These are phyloP conservation scores for Neopipo cinnamomea DNA, from an alignment of 2,113 vertebrate genomes.

Conservation along the genomic window DNA sequence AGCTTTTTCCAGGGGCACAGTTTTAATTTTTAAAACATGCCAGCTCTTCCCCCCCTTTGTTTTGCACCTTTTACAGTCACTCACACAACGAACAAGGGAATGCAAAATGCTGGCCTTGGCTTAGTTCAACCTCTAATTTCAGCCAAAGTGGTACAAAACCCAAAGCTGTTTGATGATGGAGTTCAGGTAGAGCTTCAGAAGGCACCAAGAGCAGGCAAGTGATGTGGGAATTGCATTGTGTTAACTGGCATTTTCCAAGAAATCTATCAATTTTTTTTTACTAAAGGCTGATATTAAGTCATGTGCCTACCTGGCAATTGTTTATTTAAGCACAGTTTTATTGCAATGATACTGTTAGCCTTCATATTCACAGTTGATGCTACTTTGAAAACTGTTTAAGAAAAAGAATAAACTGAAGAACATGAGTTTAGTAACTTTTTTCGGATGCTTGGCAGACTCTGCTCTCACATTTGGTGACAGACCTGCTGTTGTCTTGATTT, in stretches of 20 bases:
- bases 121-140: not conserved
- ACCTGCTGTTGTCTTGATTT: not conserved
- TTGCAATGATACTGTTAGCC: not conserved
- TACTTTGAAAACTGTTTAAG: not conserved
- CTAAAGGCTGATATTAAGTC: not conserved
- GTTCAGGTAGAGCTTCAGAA: not conserved
- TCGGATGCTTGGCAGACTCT: not conserved
- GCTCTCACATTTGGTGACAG: accelerated
- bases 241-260: not conserved
- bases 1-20: not conserved
- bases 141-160: not conserved
- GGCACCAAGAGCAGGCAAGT: not conserved
- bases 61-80: not conserved
- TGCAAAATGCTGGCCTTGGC: not conserved
- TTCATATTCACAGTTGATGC: not conserved
- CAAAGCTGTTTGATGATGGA: not conserved
- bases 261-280: not conserved
- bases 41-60: not conserved
- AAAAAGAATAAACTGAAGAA: not conserved
- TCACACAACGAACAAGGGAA: not conserved
- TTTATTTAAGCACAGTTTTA: not conserved
- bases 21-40: not conserved
- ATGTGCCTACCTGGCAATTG: not conserved
- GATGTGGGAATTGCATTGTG: not conserved
- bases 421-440: not conserved